Evolutionary conservation across 2,888 invertebrate species (phyloP), one percentile per base, ranked within the genome.

Genomic region (Tachina grossa): DNA sequence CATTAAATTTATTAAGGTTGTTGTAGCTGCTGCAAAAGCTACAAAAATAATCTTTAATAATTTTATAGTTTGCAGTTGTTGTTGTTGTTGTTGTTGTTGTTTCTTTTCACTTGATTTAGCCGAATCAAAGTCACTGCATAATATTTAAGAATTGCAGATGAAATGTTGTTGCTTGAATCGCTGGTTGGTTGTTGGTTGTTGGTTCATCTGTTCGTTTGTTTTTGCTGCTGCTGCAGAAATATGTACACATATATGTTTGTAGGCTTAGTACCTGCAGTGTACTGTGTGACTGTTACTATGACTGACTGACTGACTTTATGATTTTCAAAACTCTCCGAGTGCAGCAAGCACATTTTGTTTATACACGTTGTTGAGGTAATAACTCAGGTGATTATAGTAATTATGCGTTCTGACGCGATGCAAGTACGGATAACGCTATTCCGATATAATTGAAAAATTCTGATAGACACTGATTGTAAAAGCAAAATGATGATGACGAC

Each of bases 301-400:
- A 31, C 22, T 47, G 55, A 47, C 31, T n/a, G 43, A 31, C 22
- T 47, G 55, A 47, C 43, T 68, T 45, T 22, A 31, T 31, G 13
- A 51, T 41, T 57, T 31, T 1, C 8, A 53, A 51, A 19, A 31
- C 51, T 72, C 3, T 63, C 31, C 57, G 78, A 74, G 41, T 72
- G 66, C 65, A 68, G 31, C 66, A 63, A 68, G 31, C 66, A 63
- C 75, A 89, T 74, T 82, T 82, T 79, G 83, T 80, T 83, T 83
- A 83, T 85, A 85, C 81, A 81, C 85, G 85, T 90, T 91, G 91
- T 90, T 90, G 91, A 92, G 92, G 92, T 92, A 92, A 92, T 92
- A 92, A 92, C 92, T 92, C 92, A 92, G 92, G 92, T 92, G 92
- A 92, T 92, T 92, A 92, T 92, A 92, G 92, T 92, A 92, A 92